A percentile compares a stretch with the other conserved stretches of the same genome.
Evolutionary conservation across 2,888 invertebrate species (phyloP).

Genomic region (Ischnura elegans): DNA sequence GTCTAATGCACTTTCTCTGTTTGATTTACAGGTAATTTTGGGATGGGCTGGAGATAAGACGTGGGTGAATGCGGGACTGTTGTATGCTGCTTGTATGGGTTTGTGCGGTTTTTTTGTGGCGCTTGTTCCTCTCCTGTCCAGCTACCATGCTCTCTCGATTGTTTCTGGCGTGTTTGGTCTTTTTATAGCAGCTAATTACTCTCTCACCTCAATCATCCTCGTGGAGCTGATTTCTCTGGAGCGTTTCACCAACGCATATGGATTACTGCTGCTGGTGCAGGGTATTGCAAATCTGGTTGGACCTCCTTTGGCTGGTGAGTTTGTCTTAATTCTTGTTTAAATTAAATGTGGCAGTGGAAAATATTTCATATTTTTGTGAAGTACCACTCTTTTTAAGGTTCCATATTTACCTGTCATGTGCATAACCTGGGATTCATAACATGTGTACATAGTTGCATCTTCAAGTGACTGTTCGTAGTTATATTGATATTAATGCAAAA

Average conservation of each 20-base stretch:
- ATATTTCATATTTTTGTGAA: too few species aligned
- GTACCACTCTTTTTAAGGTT: too few species aligned
- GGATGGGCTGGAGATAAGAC: slow-evolving; percentile 95
- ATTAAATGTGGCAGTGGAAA: too few species aligned
- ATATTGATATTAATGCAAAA: too few species aligned
- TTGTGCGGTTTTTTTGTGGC: slow-evolving; percentile 83
- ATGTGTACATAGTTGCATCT: too few species aligned
- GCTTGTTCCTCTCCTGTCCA: slow-evolving; percentile 81
- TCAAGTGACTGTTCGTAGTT: too few species aligned
- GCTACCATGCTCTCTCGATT: slow-evolving; percentile 79
- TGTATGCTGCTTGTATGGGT: slow-evolving; percentile 89
- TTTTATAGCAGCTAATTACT: slow-evolving; percentile 94
- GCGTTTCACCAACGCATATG: slow-evolving; percentile 95
- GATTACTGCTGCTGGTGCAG: slow-evolving; percentile 92
- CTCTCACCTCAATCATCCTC: slow-evolving; percentile 93
- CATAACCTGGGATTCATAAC: too few species aligned
- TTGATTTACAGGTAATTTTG: slow-evolving; percentile 83
- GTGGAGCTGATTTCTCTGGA: slow-evolving; percentile 94
- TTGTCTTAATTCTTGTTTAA: not conserved
- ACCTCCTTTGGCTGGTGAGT: slow-evolving; percentile 91
- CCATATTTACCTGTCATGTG: too few species aligned
- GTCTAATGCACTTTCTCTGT: not conserved
- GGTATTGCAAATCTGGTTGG: slow-evolving; percentile 96
- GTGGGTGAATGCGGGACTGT: slow-evolving; percentile 89
- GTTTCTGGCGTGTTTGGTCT: slow-evolving; percentile 88